These are phyloP conservation scores for Apodemia mormo DNA, from an alignment of 2,888 invertebrate species.

Conservation along the genomic window DNA sequence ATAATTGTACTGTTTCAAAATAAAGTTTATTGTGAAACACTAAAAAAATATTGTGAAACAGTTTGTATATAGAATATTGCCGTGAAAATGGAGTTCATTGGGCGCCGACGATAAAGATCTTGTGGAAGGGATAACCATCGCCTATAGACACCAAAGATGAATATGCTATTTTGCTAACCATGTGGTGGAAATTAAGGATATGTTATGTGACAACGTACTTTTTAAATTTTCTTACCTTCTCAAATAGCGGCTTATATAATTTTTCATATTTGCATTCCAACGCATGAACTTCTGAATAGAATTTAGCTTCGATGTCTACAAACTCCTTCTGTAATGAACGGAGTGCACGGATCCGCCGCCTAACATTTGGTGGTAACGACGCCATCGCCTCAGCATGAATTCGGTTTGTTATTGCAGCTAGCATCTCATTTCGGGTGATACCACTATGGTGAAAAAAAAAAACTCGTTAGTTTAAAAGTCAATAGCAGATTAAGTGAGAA, in stretches of 20 bases:
- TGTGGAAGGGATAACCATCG: too few species aligned
- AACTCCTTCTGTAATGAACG: constrained; percentile 93
- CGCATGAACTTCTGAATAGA: constrained; percentile 96
- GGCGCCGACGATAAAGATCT: too few species aligned
- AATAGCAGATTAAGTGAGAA: constrained; percentile 2
- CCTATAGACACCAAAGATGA: too few species aligned
- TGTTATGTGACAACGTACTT: not conserved
- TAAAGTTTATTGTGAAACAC: too few species aligned
- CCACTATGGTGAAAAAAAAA: constrained; percentile 48
- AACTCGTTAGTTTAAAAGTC: constrained; percentile 2
- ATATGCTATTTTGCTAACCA: too few species aligned
- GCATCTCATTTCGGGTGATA: constrained; percentile 78
- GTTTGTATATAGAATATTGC: too few species aligned
- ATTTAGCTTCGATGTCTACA: constrained; percentile 93
- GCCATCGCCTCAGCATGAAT: constrained; percentile 83
- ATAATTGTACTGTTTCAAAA: too few species aligned
- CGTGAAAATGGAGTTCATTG: too few species aligned
- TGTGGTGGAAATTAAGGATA: not conserved
- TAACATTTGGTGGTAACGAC: constrained; percentile 87
- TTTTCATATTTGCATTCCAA: constrained; percentile 95
- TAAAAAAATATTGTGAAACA: too few species aligned
- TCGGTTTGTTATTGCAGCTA: constrained; percentile 82
- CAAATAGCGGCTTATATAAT: constrained; percentile 88
- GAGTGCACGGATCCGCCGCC: constrained; percentile 90
- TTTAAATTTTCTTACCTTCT: constrained; percentile 82